Percentiles rank a stretch among this genome's conserved stretches.
phyloP scores from a whole-genome alignment of 2,888 invertebrate genomes.

The Pocota personata region DNA sequence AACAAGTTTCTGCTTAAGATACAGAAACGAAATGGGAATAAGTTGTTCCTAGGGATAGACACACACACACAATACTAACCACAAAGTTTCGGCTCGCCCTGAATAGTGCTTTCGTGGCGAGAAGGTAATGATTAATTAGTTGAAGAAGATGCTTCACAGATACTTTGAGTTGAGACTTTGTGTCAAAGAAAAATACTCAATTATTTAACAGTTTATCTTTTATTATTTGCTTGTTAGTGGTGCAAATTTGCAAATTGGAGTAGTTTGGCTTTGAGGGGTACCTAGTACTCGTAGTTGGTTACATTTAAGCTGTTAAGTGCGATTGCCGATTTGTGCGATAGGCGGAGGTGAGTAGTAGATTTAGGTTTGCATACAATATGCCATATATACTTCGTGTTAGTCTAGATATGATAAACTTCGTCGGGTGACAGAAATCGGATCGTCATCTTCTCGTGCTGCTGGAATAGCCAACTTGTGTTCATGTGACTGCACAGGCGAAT shows the following conservation, averaged over 20 bases:
- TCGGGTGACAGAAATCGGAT: too few species aligned
- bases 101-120: conserved; percentile 17
- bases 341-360: neutral
- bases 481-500: too few species aligned
- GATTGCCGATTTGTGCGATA: neutral
- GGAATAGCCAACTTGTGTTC: too few species aligned
- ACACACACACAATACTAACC: conserved; percentile 15
- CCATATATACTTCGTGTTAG: too few species aligned
- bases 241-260: neutral
- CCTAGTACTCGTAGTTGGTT: neutral
- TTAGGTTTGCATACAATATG: too few species aligned
- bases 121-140: conserved; percentile 64
- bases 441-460: too few species aligned
- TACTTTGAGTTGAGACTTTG: conserved; percentile 24
- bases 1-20: conserved; percentile 43
- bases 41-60: conserved; percentile 12
- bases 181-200: conserved; percentile 59
- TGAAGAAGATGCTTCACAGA: conserved; percentile 1
- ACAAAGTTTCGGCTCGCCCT: conserved; percentile 24
- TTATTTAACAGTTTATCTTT: conserved; percentile 60
- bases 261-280: neutral
- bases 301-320: neutral
- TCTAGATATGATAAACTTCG: too few species aligned
- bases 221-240: conserved; percentile 40
- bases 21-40: neutral